Evolutionary conservation across 2,113 vertebrate genomes (phyloP), one percentile per base, ranked within the genome.

Genomic region (Saimiri boliviensis): DNA sequence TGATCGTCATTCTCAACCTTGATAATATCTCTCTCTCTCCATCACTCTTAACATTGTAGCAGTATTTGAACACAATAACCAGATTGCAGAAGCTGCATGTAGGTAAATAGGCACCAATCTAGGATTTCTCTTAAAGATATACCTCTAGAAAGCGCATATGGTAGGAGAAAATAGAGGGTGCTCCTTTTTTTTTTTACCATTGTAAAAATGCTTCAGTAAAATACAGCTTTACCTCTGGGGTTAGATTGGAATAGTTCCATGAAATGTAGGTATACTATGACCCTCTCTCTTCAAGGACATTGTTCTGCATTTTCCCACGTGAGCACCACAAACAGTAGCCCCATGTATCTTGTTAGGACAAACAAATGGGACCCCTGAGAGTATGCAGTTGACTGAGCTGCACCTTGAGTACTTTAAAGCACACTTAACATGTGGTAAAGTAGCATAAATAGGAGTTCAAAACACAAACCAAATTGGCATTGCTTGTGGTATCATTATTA

Each of bases 11-110:
- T 98, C 40, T 94, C 83, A 95, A 2, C 70, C 0, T 11, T 93
- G 80, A 47, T 89, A 96, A 89, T 42, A 0, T 40, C 37, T 95
- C 88, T 95, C 79, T 95, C n/a, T n/a, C 73, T 92, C 0, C 0
- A 40, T 90, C 84, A 83, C 73, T 88, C 47, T 91, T 86, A 96
- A 73, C 52, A 32, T 93, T 95, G 68, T 73, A 97, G 21, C 5
- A 1, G 8, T 95, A 85, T 96, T 84, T 91, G 96, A 86, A 95
- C n/a, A 70, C 10, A 73, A 9, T 94, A 97, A 83, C 66, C 14
- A 3, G 88, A 95, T 25, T 37, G 27, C 0, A 74, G 80, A 86
- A 42, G 66, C 19, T 83, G 4, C n/a, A 12, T 68, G 25, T 60
- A 89, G 40, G 45, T 11, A 90, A 93, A 74, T 45, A 80, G 40